Percentiles rank a stretch among this genome's conserved stretches.
Evolutionary conservation across 2,888 invertebrate species (phyloP).

Genomic region (Nycteola revayana): DNA sequence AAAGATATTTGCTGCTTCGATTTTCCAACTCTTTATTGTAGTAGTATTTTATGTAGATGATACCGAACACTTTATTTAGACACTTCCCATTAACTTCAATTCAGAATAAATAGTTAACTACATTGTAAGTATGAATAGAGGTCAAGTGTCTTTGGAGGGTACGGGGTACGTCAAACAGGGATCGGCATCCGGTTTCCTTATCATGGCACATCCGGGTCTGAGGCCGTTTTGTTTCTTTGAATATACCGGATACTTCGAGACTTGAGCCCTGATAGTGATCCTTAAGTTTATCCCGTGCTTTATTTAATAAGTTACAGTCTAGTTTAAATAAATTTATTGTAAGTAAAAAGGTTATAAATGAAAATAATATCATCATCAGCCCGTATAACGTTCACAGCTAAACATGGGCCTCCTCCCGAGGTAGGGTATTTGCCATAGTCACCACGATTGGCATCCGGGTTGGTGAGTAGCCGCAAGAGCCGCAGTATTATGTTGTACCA

Average conservation of each 20-base stretch:
- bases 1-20: slow-evolving; percentile 58
- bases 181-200: slow-evolving; percentile 69
- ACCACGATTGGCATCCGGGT: too few relatives aligned
- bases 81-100: slow-evolving; percentile 21
- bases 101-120: slow-evolving; percentile 10
- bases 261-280: not conserved
- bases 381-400: too few relatives aligned
- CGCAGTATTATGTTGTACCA: too few relatives aligned
- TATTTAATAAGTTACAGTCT: too few relatives aligned
- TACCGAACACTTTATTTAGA: slow-evolving; percentile 33
- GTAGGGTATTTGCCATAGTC: too few relatives aligned
- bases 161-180: slow-evolving; percentile 63
- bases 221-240: slow-evolving; percentile 64
- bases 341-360: too few relatives aligned
- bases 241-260: slow-evolving; percentile 47
- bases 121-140: slow-evolving; percentile 25
- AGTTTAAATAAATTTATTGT: too few relatives aligned
- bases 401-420: too few relatives aligned
- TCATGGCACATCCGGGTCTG: slow-evolving; percentile 59
- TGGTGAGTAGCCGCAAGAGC: too few relatives aligned
- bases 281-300: too few relatives aligned
- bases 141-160: slow-evolving; percentile 41
- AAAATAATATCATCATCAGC: too few relatives aligned
- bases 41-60: slow-evolving; percentile 53
- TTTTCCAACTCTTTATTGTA: slow-evolving; percentile 46